phyloP scores from a whole-genome alignment of 2,113 vertebrate species.

The Oreochromis tanganicae region DNA sequence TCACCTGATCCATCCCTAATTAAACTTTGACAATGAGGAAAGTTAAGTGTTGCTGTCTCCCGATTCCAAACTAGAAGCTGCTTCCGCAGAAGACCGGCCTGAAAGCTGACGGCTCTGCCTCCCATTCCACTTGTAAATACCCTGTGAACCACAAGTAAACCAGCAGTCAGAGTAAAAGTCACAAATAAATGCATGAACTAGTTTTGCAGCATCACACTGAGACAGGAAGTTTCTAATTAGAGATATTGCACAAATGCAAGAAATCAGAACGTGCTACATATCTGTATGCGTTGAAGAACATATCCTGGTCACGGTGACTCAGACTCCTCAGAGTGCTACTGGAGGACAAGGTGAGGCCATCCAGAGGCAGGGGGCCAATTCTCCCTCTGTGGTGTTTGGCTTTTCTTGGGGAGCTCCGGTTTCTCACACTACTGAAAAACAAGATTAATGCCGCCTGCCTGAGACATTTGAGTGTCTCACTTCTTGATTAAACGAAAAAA shows the following conservation, averaged over 20 bases:
- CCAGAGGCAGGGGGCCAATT: background rate
- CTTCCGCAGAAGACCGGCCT: background rate
- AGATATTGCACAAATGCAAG: rapidly evolving
- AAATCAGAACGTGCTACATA: background rate
- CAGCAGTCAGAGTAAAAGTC: background rate
- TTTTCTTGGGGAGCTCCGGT: background rate
- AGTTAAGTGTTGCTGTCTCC: background rate
- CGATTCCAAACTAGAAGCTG: background rate
- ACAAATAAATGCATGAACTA: background rate
- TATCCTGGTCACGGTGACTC: background rate
- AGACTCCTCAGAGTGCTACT: background rate
- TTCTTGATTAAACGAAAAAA: background rate
- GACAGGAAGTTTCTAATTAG: background rate
- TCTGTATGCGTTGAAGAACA: rapidly evolving
- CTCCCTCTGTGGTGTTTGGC: background rate
- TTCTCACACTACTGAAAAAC: background rate
- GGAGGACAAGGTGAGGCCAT: background rate
- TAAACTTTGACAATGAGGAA: background rate
- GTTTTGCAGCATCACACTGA: background rate
- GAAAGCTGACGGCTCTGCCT: background rate
- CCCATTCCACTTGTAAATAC: background rate
- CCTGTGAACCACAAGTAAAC: background rate
- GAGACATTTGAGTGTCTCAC: background rate
- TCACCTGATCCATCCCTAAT: background rate
- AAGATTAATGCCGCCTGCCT: background rate